Evolutionary conservation across 2,113 vertebrate species (phyloP).

Genomic region (Furnarius figulus): DNA sequence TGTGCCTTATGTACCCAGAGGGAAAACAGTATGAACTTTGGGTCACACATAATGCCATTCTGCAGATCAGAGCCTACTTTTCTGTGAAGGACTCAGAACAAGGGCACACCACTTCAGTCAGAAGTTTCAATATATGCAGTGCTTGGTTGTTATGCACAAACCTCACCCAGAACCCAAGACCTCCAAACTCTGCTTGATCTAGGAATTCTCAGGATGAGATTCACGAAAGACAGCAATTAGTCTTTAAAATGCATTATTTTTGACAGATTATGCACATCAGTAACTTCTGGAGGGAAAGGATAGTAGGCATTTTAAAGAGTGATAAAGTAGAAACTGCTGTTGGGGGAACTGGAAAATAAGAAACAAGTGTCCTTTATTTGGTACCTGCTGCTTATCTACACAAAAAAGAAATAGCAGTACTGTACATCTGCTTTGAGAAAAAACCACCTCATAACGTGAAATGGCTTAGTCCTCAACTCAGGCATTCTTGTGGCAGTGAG

Average conservation of each 20-base stretch:
- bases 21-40: slow-evolving; percentile 9
- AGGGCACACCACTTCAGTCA: neutral
- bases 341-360: neutral
- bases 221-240: neutral
- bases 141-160: neutral
- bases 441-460: slow-evolving; percentile 12
- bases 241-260: neutral
- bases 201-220: neutral
- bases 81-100: neutral
- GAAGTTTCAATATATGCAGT: neutral
- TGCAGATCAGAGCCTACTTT: neutral
- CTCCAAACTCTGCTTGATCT: neutral
- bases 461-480: slow-evolving; percentile 25
- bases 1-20: neutral
- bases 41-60: neutral
- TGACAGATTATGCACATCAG: neutral
- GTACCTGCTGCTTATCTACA: slow-evolving; percentile 17
- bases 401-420: neutral
- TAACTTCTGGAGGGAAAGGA: neutral
- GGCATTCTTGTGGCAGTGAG: neutral
- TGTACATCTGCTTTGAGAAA: slow-evolving; percentile 12
- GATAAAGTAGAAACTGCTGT: neutral
- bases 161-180: neutral
- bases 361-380: slow-evolving; percentile 28
- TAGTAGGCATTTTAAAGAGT: neutral